Base-by-base conservation (phyloP, 2,113 vertebrate species). In the Gulo gulo region DNA sequence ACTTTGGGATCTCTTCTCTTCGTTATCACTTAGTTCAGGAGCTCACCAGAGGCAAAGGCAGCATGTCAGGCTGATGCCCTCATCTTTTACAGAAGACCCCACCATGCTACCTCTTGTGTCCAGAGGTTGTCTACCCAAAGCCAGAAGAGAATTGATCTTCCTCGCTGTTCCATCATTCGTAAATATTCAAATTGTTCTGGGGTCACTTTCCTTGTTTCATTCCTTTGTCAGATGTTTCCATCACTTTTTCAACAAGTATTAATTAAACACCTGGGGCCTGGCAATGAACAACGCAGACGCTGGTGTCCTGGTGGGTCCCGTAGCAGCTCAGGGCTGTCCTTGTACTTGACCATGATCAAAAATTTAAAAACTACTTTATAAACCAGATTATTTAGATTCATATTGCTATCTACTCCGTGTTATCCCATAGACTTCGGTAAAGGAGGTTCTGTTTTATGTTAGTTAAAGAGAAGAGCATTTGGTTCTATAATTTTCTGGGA, bases 81-180 rank as follows among this genome's bases (percentile, higher is more conserved):
- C 5, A 0, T 29, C 24, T 0, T 31, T 13, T 0, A 1, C 2
- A 26, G 57, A 2, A n/a, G n/a, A 11, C 16, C 1, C 0, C 1
- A 0, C 7, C 4, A 0, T 0, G 0, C 0, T 16, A 6, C 2
- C 78, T 16, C 14, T 12, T 1, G 34, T 0, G 0, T 1, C 7
- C 29, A 3, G 18, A 21, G 50, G 8, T 8, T 39, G 34, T 20
- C 39, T 8, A 2, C 52, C 23, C 14, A 23, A 23, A 23, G 52
- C 34, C 23, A 2, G 23, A 15, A 31, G 36, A 55, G 6, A 31
- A 29, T 0, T 2, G 20, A 9, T 42, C 47, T 18, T 39, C n/a
- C 31, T 61, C 0, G 6, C 36, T 50, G 5, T 20, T 21, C 57
- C 6, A 5, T 34, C 15, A 3, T 20, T 36, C 0, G 2, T 57